Evolutionary conservation across 2,888 invertebrate genomes (phyloP).

Genomic region (Schizotus pectinicornis): DNA sequence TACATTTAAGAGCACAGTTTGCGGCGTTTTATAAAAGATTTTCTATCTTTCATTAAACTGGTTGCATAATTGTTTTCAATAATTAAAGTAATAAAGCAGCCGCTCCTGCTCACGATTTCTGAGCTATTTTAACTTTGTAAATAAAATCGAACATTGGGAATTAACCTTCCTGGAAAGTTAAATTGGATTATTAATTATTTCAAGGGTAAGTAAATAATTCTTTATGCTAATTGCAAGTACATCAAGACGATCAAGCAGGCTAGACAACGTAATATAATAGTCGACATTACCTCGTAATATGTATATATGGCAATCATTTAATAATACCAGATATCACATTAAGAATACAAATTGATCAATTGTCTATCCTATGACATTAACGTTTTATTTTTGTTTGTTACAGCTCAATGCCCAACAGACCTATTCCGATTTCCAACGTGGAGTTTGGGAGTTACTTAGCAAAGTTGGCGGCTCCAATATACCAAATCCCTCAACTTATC

Average conservation of each 20-base stretch:
- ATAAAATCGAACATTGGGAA: neutral
- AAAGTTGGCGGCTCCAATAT: constrained; percentile 71
- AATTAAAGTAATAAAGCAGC: neutral
- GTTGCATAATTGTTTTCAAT: no score
- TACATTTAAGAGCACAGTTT: no score
- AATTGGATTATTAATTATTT: neutral
- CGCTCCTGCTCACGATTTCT: constrained; percentile 5
- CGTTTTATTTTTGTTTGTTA: constrained; percentile 43
- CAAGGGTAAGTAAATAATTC: constrained; percentile 1
- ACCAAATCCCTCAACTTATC: constrained; percentile 70
- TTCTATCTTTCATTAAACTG: no score
- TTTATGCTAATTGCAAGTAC: neutral
- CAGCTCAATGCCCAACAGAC: constrained; percentile 81
- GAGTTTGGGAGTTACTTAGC: constrained; percentile 77
- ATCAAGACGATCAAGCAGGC: neutral
- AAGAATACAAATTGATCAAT: constrained; percentile 9
- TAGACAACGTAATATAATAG: neutral
- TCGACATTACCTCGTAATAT: constrained; percentile 1
- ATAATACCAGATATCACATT: no score
- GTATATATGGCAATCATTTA: neutral
- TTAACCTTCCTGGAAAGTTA: neutral
- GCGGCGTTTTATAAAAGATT: no score
- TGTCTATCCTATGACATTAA: neutral
- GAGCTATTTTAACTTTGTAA: neutral
- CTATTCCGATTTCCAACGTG: constrained; percentile 83